These are phyloP conservation scores for Thunnus maccoyii DNA, from an alignment of 2,113 vertebrate species.

Conservation along the genomic window DNA sequence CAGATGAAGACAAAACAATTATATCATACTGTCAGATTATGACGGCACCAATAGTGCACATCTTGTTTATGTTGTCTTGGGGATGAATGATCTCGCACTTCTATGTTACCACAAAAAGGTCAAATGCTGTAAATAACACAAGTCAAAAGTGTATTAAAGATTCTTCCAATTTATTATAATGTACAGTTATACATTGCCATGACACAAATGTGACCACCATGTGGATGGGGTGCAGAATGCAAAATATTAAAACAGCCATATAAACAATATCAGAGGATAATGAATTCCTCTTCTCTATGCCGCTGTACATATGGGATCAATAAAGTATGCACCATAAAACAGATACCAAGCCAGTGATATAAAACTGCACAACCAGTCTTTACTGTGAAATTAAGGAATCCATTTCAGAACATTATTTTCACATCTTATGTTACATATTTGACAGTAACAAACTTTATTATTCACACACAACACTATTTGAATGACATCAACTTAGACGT, in stretches of 20 bases:
- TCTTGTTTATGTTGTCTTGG: conserved; percentile 40
- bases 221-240: conserved; percentile 71
- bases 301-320: conserved; percentile 75
- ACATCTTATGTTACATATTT: conserved; percentile 84
- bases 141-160: conserved; percentile 73
- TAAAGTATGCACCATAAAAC: conserved; percentile 78
- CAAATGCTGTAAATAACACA: conserved; percentile 48
- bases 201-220: conserved; percentile 82
- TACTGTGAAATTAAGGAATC: conserved; percentile 75
- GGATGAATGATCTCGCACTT: not conserved
- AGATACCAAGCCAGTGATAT: conserved; percentile 78
- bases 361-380: conserved; percentile 79
- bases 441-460: conserved; percentile 78
- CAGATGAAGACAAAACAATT: conserved; percentile 74
- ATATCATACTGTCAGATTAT: conserved; percentile 65
- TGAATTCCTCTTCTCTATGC: conserved; percentile 60
- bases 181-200: conserved; percentile 96
- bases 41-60: conserved; percentile 52
- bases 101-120: not conserved
- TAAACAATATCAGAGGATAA: conserved; percentile 77
- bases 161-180: conserved; percentile 86
- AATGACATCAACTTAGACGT: conserved; percentile 76
- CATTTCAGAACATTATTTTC: conserved; percentile 78
- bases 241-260: conserved; percentile 87
- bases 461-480: conserved; percentile 77